Base-by-base conservation (phyloP, 2,888 invertebrate genomes). In the Lathronympha strigana region DNA sequence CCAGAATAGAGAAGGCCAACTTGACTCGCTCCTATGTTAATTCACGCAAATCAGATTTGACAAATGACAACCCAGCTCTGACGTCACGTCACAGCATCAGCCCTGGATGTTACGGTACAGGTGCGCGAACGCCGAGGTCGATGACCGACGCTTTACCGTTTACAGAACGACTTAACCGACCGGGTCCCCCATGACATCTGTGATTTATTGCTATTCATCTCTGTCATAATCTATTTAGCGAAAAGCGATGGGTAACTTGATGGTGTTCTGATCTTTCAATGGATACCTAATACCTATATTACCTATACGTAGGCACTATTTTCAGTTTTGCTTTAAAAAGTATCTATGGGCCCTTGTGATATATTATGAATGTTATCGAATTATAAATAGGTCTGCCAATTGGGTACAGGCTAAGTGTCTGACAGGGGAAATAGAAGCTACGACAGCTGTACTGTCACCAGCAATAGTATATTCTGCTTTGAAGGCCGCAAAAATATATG, bases 101-200 rank as follows among this genome's bases (percentile, higher is more conserved):
- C 57, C 45, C 45, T 57, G 31, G 43, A 9, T 28, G 40, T 57
- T 57, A 57, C 57, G 57, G 57, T 57, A 57, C 43, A 57, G 57
- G 43, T 55, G 40, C 17, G 17, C 36, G 31, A 17, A 15, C 38
- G 38, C 40, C 17, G 47, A 21, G 57, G 57, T 45, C 43, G 43
- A 21, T 43, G 57, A 57, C 57, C 57, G 54, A 15, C 11, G 40
- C 13, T 9, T n/a, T 31, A 4, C 13, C 13, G n/a, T 0, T 1
- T 1, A 9, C 31, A 21, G 13, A 57, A 31, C n/a, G 31, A n/a
- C 55, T 25, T 57, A 57, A 31, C 43, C 43, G 55, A 43, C 57
- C n/a, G 19, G n/a, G 4, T 28, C 36, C 53, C 21, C 36, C 15
- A 36, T 23, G 9, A 23, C 36, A 11, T 21, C n/a, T 13, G 23